Conservation (phyloP, 2,797 vertebrate genomes). For the Rhinogobio ventralis region DNA sequence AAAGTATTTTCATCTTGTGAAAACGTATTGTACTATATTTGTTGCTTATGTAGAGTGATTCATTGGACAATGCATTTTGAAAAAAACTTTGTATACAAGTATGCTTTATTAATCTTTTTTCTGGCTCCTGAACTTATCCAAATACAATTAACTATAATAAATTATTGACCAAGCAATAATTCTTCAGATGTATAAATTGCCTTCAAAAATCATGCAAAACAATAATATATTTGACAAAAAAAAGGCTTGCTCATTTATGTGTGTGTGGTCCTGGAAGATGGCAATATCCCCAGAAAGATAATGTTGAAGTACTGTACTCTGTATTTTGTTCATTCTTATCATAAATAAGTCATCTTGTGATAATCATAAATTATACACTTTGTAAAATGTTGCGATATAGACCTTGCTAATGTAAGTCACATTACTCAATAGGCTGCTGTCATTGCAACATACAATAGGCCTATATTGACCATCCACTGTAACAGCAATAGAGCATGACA, state of each 20-base stretch:
- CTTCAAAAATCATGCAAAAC: neutral
- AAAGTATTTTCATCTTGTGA: neutral
- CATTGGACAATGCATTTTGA: neutral
- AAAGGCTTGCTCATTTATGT: neutral
- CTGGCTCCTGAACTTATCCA: neutral
- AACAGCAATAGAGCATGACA: conserved; percentile 4
- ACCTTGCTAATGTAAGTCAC: conserved; percentile 31
- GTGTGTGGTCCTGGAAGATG: too few species aligned
- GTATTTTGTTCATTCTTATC: neutral
- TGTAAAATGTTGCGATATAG: neutral
- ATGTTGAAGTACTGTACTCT: neutral
- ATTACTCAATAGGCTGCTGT: conserved; percentile 16
- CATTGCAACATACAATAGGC: conserved; percentile 28
- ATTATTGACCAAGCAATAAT: neutral
- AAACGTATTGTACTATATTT: neutral
- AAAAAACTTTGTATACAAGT: neutral
- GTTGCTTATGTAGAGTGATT: neutral
- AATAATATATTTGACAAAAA: too few species aligned
- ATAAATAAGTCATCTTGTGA: neutral
- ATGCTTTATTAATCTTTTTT: neutral
- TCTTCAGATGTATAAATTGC: neutral
- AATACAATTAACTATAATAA: neutral
- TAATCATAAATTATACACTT: neutral
- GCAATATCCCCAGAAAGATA: too few species aligned
- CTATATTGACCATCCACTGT: neutral